A percentile compares a stretch with the other conserved stretches of the same genome.
Conservation (phyloP, 2,797 vertebrate genomes). For the Pterois miles region DNA sequence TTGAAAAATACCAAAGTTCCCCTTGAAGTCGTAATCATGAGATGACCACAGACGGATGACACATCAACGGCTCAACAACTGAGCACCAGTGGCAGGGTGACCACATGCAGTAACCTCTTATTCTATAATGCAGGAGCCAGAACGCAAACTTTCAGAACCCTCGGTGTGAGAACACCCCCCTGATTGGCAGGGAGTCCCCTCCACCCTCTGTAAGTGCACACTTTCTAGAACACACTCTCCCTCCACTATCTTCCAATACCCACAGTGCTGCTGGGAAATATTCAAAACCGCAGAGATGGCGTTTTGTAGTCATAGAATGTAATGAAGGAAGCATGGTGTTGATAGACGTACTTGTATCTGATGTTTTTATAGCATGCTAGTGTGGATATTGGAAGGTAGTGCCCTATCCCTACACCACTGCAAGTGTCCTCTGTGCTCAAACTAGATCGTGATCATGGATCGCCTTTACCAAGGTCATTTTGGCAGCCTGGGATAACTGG, state of each 20-base stretch:
- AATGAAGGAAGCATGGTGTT: not conserved
- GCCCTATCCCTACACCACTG: constrained; percentile 64
- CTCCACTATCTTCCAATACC: constrained; percentile 76
- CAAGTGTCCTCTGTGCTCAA: constrained; percentile 70
- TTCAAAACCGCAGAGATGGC: constrained; percentile 2
- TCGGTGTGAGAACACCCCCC: constrained; percentile 99
- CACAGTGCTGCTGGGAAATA: constrained; percentile 58
- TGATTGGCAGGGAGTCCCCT: constrained; percentile 99
- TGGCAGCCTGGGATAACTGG: constrained; percentile 77
- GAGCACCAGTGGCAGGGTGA: constrained; percentile 51
- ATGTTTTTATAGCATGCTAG: constrained; percentile 19
- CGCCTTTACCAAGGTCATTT: constrained; percentile 74
- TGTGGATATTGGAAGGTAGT: constrained; percentile 78
- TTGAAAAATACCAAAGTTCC: not conserved
- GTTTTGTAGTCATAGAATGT: not conserved
- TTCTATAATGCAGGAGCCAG: constrained; percentile 93
- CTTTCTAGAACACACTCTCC: constrained; percentile 81
- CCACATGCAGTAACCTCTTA: constrained; percentile 81
- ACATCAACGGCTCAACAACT: constrained; percentile 25
- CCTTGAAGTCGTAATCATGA: not conserved
- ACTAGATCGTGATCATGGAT: constrained; percentile 58
- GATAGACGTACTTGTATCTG: not conserved
- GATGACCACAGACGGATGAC: constrained; percentile 31
- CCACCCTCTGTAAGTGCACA: constrained; percentile 98
- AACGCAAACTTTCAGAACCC: constrained; percentile 99